These are phyloP conservation scores for Menidia beryllina DNA, from an alignment of 2,113 vertebrate genomes.

Conservation along the genomic window DNA sequence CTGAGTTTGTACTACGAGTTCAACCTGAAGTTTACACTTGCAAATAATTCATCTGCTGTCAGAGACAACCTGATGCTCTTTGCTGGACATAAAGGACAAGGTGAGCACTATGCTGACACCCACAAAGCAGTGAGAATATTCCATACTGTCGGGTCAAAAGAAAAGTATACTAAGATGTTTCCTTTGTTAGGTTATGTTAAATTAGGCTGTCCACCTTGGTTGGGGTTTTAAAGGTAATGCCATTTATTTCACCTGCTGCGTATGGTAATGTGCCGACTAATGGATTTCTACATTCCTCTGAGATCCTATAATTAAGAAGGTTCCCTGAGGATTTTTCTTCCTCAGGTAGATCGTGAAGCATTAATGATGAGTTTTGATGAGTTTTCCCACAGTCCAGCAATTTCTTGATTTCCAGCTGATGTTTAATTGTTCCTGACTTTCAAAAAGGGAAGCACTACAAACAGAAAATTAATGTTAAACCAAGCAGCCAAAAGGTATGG, in stretches of 20 bases:
- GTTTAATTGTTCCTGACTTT: conserved; percentile 54
- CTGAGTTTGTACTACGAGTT: conserved; percentile 86
- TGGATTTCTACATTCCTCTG: conserved; percentile 59
- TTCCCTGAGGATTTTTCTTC: conserved; percentile 49
- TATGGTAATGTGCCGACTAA: conserved; percentile 63
- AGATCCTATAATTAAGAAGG: conserved; percentile 54
- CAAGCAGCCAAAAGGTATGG: conserved; percentile 19
- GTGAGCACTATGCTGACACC: conserved; percentile 76
- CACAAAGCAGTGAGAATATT: conserved; percentile 22
- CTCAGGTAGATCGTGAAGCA: conserved; percentile 49
- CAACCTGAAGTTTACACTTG: conserved; percentile 86
- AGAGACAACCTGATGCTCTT: conserved; percentile 91
- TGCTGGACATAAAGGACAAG: conserved; percentile 87
- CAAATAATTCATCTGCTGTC: conserved; percentile 82
- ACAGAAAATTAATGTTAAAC: conserved; percentile 24
- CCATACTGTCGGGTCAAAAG: conserved; percentile 8
- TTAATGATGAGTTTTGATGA: conserved; percentile 51
- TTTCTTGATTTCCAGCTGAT: conserved; percentile 47
- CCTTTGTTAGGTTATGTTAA: conserved; percentile 36
- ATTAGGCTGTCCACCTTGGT: conserved; percentile 54
- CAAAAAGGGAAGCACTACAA: conserved; percentile 15
- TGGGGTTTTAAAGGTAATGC: conserved; percentile 44
- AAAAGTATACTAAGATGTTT: conserved; percentile 20
- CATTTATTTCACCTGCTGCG: conserved; percentile 41
- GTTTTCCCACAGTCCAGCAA: conserved; percentile 37